Percentiles rank a stretch among this genome's conserved stretches.
phyloP scores from a whole-genome alignment of 2,797 vertebrate genomes.

The Agapornis canus region DNA sequence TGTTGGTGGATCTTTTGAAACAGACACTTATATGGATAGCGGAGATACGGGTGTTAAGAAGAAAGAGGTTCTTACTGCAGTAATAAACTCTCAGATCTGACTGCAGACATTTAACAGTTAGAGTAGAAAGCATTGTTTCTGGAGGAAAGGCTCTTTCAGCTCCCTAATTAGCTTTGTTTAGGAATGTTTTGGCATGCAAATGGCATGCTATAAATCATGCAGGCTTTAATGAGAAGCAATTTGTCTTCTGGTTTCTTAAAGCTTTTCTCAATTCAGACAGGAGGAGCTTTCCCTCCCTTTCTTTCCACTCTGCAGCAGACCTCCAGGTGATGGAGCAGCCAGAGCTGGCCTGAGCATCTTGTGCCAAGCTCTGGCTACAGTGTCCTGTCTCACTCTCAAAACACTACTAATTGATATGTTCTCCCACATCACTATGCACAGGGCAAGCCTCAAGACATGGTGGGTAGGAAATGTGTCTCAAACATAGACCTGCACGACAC shows the following conservation, averaged over 20 bases:
- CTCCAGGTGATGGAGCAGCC: constrained; percentile 3
- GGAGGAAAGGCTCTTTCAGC: constrained; percentile 61
- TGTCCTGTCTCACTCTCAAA: neutral
- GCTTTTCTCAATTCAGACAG: constrained; percentile 40
- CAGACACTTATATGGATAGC: neutral
- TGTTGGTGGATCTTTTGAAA: constrained; percentile 13
- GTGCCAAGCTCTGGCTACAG: neutral
- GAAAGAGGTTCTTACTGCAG: neutral
- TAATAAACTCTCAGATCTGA: constrained; percentile 17
- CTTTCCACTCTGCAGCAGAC: neutral
- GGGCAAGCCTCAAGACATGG: neutral
- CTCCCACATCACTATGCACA: neutral
- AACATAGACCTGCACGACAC: neutral
- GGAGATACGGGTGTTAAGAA: constrained; percentile 1
- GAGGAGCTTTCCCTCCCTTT: neutral
- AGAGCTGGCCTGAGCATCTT: neutral
- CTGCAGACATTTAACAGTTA: constrained; percentile 43
- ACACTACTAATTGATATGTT: neutral
- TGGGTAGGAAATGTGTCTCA: neutral
- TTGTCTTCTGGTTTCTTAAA: constrained; percentile 55
- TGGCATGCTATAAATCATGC: constrained; percentile 60
- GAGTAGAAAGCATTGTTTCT: constrained; percentile 34
- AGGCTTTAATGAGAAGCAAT: constrained; percentile 60
- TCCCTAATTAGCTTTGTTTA: constrained; percentile 63
- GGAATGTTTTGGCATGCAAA: constrained; percentile 71